These are phyloP conservation scores for Riparia riparia DNA, from an alignment of 2,113 vertebrate genomes.

Conservation along the genomic window DNA sequence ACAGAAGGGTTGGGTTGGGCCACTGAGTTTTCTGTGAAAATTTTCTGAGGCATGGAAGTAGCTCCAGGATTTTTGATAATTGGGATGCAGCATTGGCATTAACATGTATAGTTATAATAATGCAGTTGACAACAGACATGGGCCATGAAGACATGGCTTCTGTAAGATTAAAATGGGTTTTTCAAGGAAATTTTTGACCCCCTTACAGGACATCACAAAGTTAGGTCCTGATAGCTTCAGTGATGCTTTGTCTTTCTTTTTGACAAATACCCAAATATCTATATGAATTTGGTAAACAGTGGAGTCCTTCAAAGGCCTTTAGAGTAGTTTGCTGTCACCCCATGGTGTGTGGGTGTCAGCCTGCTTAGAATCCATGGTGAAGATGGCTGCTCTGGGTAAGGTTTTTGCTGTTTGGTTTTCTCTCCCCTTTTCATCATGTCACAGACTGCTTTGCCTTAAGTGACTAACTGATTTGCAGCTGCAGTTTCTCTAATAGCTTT, in stretches of 20 bases:
- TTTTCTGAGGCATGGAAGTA: not conserved
- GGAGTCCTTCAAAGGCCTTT: not conserved
- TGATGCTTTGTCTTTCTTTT: not conserved
- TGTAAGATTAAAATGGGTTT: not conserved
- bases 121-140: not conserved
- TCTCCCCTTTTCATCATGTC: not conserved
- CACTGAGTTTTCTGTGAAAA: not conserved
- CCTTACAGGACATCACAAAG: not conserved
- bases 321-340: not conserved
- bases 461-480: not conserved
- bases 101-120: fast-evolving
- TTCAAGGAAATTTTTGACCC: not conserved
- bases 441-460: not conserved
- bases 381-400: not conserved
- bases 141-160: not conserved
- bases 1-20: not conserved
- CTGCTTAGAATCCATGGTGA: not conserved
- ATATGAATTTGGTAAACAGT: not conserved
- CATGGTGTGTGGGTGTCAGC: not conserved
- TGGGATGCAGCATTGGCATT: not conserved
- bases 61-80: not conserved
- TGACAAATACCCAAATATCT: not conserved
- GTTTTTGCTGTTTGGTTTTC: not conserved
- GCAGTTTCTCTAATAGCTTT: not conserved
- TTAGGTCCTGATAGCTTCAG: not conserved